Base-by-base conservation (phyloP, 2,113 vertebrate species). In the Opisthocomus hoazin region DNA sequence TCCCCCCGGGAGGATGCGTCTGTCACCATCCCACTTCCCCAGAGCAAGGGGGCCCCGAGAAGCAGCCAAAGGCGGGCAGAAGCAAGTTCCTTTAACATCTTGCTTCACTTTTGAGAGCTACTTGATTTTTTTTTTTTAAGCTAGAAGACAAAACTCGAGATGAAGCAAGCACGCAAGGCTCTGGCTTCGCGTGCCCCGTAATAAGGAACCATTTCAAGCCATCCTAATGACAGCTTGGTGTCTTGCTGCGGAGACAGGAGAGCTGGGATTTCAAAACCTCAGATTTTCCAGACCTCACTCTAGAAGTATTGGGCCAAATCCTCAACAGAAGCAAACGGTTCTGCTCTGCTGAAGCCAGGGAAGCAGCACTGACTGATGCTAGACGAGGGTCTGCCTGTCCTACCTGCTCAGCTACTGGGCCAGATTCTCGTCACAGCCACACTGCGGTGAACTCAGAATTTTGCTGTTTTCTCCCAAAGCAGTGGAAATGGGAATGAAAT, bases 171-270 rank as follows among this genome's bases (percentile, higher is more conserved):
- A 96, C 34, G 77, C 95, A 83, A 71, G 87, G 81, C 91, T 91
- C 78, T 97, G 95, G 88, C 94, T 80, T 73, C 0, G 34, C 27
- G 1, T 91, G 96, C 93, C 94, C 96, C 23, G 0, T 95, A 95
- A 96, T 94, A 87, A 97, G 96, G 89, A 92, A 93, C 84, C 82
- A 51, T 94, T 95, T 95, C 70, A 18, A 80, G 87, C 21, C 65
- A 30, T 69, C 89, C 93, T 95, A 94, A 96, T 95, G 96, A 95
- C 94, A 96, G 91, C 74, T 79, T 91, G 89, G 91, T 96, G 91
- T 87, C 93, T 95, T 5, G 0, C 95, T 81, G 84, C 1, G 1
- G 88, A 88, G 88, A 92, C 26, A 43, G 91, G 86, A 83, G 91
- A 89, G 86, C 76, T 11, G 45, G 73, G 68, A 89, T 84, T 92